These are phyloP conservation scores for Myiozetetes cayanensis DNA, from an alignment of 2,113 vertebrate species.

Conservation along the genomic window DNA sequence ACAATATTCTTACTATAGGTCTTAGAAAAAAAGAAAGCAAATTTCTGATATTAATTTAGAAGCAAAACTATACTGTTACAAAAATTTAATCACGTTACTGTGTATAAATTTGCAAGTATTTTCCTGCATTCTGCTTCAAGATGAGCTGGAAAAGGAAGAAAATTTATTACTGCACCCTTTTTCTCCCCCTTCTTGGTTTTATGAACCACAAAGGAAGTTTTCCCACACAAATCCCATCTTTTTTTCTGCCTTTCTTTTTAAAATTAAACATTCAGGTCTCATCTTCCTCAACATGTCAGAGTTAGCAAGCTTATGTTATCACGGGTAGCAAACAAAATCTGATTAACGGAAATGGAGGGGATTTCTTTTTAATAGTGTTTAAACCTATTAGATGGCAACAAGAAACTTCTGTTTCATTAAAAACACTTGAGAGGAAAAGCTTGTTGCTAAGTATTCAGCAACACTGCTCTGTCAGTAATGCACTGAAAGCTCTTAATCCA, in stretches of 20 bases:
- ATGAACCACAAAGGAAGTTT: neutral
- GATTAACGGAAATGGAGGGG: conserved; percentile 27
- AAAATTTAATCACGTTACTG: neutral
- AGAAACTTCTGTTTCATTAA: conserved; percentile 41
- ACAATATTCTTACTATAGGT: neutral
- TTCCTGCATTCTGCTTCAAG: neutral
- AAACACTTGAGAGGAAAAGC: conserved; percentile 8
- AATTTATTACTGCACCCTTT: neutral
- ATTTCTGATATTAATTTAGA: neutral
- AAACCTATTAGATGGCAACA: conserved; percentile 31
- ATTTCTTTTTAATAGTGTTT: conserved; percentile 38
- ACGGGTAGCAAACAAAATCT: conserved; percentile 25
- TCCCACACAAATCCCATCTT: neutral
- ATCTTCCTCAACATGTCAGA: conserved; percentile 12
- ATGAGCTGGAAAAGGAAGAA: neutral
- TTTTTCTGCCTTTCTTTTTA: neutral
- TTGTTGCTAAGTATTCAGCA: neutral
- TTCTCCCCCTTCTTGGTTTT: neutral
- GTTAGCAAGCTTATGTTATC: conserved; percentile 12
- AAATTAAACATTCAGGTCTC: conserved; percentile 10
- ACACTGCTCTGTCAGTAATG: neutral
- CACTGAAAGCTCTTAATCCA: conserved; percentile 15
- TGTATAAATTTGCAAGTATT: neutral
- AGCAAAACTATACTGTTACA: neutral
- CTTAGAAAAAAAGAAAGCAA: neutral